These are phyloP conservation scores for Charina bottae DNA, from an alignment of 2,113 vertebrate genomes.

Conservation along the genomic window DNA sequence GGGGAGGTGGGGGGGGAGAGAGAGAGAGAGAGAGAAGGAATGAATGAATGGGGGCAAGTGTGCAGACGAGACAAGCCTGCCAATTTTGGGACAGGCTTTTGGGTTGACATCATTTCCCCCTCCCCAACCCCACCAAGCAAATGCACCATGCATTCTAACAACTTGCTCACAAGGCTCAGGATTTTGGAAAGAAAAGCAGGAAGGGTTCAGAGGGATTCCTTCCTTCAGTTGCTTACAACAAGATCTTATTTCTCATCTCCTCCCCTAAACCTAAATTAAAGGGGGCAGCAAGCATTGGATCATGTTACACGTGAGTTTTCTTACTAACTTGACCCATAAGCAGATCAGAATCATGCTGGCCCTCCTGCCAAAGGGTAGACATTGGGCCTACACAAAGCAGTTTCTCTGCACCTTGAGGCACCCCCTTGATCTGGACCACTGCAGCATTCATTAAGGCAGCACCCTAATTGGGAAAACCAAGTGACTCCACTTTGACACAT, in stretches of 20 bases:
- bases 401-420: neutral
- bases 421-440: neutral
- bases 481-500: neutral
- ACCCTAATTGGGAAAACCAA: neutral
- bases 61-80: constrained; percentile 22
- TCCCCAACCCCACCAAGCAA: constrained; percentile 36
- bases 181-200: constrained; percentile 16
- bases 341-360: constrained; percentile 23
- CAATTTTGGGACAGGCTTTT: constrained; percentile 28
- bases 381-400: neutral
- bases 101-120: constrained; percentile 61
- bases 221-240: constrained; percentile 37
- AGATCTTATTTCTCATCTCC: constrained; percentile 50
- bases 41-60: constrained; percentile 53
- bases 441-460: neutral
- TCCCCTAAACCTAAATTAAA: constrained; percentile 35
- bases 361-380: constrained; percentile 2
- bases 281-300: constrained; percentile 42
- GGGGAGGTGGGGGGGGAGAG: constrained; percentile 42
- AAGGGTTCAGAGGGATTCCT: constrained; percentile 52
- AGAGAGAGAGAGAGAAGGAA: constrained; percentile 47
- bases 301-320: neutral
- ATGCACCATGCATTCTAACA: constrained; percentile 18
- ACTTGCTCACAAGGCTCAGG: constrained; percentile 24
- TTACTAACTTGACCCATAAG: neutral